Evolutionary conservation across 2,888 invertebrate genomes (phyloP).

Genomic region (Plagodis dolabraria): DNA sequence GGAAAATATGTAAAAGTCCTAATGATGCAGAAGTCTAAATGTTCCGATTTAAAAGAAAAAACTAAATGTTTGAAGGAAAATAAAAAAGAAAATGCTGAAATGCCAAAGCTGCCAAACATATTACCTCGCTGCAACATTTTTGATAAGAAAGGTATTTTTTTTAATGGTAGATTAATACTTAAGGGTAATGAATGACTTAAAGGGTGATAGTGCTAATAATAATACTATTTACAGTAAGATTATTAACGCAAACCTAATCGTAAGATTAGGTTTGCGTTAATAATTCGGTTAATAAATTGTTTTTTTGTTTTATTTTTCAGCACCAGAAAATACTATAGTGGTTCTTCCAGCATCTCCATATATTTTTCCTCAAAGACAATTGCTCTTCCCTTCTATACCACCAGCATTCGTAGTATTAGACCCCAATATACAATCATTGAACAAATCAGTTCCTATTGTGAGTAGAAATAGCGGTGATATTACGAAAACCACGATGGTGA

Average conservation of each 20-base stretch:
- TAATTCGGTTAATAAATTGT: too few species aligned
- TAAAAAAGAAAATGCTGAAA: conserved; percentile 33
- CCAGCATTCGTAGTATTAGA: conserved; percentile 75
- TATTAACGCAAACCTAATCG: background rate
- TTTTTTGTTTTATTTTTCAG: conserved; percentile 55
- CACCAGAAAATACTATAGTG: conserved; percentile 70
- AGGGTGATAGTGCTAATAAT: too few species aligned
- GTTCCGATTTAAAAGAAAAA: conserved; percentile 39
- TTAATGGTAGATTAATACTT: too few species aligned
- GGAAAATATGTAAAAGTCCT: conserved; percentile 60
- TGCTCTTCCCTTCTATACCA: conserved; percentile 69
- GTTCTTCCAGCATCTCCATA: conserved; percentile 76
- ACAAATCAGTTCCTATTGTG: conserved; percentile 63
- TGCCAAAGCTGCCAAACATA: conserved; percentile 60
- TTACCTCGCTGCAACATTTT: conserved; percentile 56
- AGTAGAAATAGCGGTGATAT: conserved; percentile 69
- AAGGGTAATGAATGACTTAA: too few species aligned
- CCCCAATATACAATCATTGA: conserved; percentile 64
- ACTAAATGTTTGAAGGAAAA: conserved; percentile 14
- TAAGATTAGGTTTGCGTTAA: too few species aligned
- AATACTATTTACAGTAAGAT: background rate
- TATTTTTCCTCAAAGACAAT: conserved; percentile 73
- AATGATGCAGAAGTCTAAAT: conserved; percentile 60
- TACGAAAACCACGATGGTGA: conserved; percentile 80
- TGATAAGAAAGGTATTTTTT: conserved; percentile 71